Base-by-base conservation (phyloP, 2,888 invertebrate genomes). In the Drosophila robusta region DNA sequence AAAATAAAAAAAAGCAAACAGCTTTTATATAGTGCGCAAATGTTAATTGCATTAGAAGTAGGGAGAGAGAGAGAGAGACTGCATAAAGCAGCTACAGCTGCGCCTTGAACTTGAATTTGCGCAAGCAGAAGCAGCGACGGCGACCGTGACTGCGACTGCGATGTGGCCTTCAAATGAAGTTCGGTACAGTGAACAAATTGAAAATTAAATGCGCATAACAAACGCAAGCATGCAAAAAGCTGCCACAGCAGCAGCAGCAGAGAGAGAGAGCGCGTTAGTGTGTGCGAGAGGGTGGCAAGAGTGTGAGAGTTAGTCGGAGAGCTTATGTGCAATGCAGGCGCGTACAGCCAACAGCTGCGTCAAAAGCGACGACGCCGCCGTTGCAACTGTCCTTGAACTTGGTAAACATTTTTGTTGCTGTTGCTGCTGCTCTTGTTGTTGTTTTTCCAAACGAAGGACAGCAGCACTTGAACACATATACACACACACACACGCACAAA, bases 371-470 rank as follows among this genome's bases (percentile, higher is more conserved):
- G 74, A 50, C 50, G 77, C 56, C 39, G 70, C 56, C 44, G 70
- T 56, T 82, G 82, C 83, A 67, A 77, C 84, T 89, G 89, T 89
- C 86, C 86, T 86, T 89, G 90, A 86, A 86, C 89, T 86, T 89
- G 87, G 66, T 60, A 78, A 80, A 87, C 36, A 63, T 50, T 66
- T 61, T 52, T 64, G 32, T 54, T 42, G n/a, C n/a, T 41, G 42
- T 54, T n/a, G 47, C 63, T 61, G 55, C 54, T 67, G 16, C 36
- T 63, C 44, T 52, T 78, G n/a, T 22, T 49, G 24, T 29, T 49
- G 56, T 22, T 51, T 49, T 54, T 26, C 32, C 63, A 68, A 51
- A 67, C 68, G 65, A 77, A 69, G 77, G 70, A 79, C 67, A 73
- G 58, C 66, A 50, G 55, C 60, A 58, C 60, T 41, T 45, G 32